phyloP scores from a whole-genome alignment of 2,888 invertebrate genomes.

The Noctuana brunneofusca region DNA sequence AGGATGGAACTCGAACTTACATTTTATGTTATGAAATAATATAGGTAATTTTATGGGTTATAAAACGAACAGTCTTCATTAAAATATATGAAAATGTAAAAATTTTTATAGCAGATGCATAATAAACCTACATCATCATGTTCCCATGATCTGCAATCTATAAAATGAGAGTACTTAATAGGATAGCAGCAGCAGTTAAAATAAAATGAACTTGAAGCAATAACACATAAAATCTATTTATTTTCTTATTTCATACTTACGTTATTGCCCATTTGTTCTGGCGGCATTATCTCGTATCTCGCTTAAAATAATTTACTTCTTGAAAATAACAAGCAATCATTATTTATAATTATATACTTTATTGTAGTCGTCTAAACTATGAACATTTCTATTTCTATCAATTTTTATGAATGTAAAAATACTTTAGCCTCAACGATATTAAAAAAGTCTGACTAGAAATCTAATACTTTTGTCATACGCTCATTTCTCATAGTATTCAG shows the following conservation, averaged over 20 bases:
- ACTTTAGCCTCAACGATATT: not conserved
- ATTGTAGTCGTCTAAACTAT: not conserved
- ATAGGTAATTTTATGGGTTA: too few species aligned
- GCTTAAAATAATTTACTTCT: not conserved
- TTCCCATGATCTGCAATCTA: not conserved
- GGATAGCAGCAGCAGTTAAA: not conserved
- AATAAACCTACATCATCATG: not conserved
- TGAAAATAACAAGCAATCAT: not conserved
- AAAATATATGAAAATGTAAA: too few species aligned
- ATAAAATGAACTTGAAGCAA: slow-evolving; percentile 2
- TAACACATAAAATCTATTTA: slow-evolving; percentile 3
- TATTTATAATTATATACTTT: not conserved
- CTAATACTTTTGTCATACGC: slow-evolving; percentile 17
- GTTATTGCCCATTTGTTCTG: not conserved
- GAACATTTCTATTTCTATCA: not conserved
- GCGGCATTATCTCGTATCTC: not conserved
- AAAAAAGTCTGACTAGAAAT: slow-evolving; percentile 31
- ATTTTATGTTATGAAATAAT: too few species aligned
- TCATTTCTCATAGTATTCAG: not conserved
- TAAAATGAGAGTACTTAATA: slow-evolving; percentile 7
- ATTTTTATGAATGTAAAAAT: not conserved
- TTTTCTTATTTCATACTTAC: not conserved
- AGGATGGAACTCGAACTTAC: too few species aligned
- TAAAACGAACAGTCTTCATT: too few species aligned
- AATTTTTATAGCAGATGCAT: too few species aligned